These are phyloP conservation scores for Phylloscopus collybita DNA, from an alignment of 2,797 vertebrate species.

Conservation along the genomic window DNA sequence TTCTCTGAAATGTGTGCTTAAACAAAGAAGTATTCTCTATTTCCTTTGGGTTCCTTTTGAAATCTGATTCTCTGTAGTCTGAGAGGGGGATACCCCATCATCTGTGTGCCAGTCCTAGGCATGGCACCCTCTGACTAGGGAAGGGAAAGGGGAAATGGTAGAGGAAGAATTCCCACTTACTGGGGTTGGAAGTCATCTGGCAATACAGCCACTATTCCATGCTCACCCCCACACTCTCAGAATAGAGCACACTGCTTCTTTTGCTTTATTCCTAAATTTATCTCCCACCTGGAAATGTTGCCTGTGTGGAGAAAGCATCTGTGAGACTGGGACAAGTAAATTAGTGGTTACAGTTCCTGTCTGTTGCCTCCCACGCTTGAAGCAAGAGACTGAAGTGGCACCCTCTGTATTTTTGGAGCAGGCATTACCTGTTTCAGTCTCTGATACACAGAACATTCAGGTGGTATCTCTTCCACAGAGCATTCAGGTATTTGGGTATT, in stretches of 20 bases:
- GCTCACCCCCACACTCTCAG: background rate
- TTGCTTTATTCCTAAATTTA: background rate
- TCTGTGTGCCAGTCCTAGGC: background rate
- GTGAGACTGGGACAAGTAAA: background rate
- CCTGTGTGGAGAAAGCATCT: background rate
- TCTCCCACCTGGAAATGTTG: background rate
- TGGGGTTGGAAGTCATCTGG: background rate
- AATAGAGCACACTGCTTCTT: background rate
- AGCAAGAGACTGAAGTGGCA: background rate
- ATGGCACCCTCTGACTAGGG: background rate
- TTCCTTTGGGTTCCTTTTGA: constrained; percentile 22
- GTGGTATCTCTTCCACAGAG: background rate
- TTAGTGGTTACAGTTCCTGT: background rate
- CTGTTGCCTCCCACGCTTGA: background rate
- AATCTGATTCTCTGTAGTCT: background rate
- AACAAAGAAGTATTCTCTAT: constrained; percentile 46
- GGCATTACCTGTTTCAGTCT: background rate
- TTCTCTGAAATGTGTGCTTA: background rate
- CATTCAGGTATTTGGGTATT: background rate
- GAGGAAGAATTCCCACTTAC: background rate
- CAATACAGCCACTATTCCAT: background rate
- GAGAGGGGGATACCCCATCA: background rate
- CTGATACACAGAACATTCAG: background rate
- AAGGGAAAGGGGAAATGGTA: background rate
- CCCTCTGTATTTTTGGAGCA: background rate